phyloP scores from a whole-genome alignment of 2,113 vertebrate species.

The Lasiurus borealis region DNA sequence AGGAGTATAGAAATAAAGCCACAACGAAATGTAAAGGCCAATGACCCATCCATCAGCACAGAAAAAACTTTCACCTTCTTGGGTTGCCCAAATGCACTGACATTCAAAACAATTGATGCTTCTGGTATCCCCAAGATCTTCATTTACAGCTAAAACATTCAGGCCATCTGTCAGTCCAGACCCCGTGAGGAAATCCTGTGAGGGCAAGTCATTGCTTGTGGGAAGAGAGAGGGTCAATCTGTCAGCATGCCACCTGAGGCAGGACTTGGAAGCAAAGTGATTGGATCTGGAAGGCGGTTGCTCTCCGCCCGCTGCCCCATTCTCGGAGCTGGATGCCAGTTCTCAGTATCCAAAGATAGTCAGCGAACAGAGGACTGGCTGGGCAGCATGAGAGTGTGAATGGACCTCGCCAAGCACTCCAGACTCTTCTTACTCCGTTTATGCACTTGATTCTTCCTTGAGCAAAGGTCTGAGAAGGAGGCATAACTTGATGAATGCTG shows the following conservation, averaged over 20 bases:
- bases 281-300: not conserved
- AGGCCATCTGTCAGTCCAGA: not conserved
- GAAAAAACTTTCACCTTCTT: not conserved
- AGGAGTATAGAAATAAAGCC: not conserved
- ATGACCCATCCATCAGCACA: not conserved
- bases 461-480: not conserved
- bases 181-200: not conserved
- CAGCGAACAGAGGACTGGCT: not conserved
- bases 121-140: not conserved
- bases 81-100: not conserved
- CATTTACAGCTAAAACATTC: not conserved
- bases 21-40: not conserved
- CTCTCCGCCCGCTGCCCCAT: rapidly evolving
- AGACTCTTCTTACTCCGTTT: not conserved
- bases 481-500: not conserved
- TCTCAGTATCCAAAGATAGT: not conserved
- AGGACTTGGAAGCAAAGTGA: not conserved
- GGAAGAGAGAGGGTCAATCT: not conserved
- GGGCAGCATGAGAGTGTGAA: not conserved
- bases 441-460: not conserved
- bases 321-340: not conserved
- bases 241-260: not conserved
- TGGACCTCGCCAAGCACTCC: not conserved
- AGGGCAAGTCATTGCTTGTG: not conserved
- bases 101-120: not conserved